Evolutionary conservation across 2,113 vertebrate species (phyloP).

Genomic region (Micromys minutus): DNA sequence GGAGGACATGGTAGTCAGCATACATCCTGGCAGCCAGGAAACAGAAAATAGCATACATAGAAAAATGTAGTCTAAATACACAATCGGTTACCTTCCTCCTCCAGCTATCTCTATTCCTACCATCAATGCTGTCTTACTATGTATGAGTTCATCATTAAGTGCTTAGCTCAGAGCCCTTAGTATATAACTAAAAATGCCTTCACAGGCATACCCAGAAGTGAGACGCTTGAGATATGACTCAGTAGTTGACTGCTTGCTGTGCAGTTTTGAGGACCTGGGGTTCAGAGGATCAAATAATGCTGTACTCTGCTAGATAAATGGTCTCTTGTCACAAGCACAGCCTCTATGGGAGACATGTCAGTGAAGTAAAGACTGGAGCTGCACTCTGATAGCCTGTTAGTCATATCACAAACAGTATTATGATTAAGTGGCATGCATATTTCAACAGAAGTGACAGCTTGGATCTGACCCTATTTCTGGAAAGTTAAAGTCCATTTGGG

Average conservation of each 20-base stretch:
- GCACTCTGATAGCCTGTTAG: not conserved
- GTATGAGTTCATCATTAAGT: not conserved
- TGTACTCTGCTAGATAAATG: not conserved
- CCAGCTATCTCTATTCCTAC: not conserved
- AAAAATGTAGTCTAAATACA: not conserved
- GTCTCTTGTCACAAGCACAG: not conserved
- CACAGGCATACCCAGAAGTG: not conserved
- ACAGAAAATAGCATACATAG: not conserved
- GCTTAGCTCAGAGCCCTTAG: not conserved
- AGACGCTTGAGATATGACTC: not conserved
- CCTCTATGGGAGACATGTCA: not conserved
- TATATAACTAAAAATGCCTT: not conserved
- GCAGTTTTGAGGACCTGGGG: not conserved
- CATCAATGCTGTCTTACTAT: no score
- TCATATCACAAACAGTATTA: not conserved
- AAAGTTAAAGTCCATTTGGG: not conserved
- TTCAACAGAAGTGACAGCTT: not conserved
- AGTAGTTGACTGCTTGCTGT: not conserved
- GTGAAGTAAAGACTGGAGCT: not conserved
- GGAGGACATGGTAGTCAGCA: no score
- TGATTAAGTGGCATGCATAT: not conserved
- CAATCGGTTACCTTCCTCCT: not conserved
- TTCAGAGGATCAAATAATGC: not conserved
- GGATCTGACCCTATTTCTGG: not conserved
- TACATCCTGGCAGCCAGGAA: not conserved